Evolutionary conservation across 2,888 invertebrate species (phyloP).

Genomic region (Stenchaetothrips biformis): DNA sequence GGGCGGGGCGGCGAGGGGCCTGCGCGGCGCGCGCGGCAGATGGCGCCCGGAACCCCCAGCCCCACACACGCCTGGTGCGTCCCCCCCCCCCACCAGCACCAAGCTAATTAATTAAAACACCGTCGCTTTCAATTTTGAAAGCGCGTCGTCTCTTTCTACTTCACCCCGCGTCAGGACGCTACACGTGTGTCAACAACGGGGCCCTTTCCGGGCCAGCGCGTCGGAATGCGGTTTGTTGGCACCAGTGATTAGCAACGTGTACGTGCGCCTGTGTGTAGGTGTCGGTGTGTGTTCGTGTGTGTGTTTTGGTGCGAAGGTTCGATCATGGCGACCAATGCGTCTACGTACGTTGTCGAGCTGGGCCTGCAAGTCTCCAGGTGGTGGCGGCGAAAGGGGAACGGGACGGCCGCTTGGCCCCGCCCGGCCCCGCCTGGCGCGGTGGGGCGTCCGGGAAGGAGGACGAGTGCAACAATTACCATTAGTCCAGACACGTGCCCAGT

Average conservation of each 20-base stretch:
- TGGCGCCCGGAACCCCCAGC: not conserved
- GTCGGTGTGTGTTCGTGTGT: too few relatives aligned
- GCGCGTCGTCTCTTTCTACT: too few relatives aligned
- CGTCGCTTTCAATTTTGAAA: not conserved
- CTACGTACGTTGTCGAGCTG: too few relatives aligned
- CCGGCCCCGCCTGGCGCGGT: not conserved
- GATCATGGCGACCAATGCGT: too few relatives aligned
- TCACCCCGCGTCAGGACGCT: too few relatives aligned
- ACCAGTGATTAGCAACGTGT: too few relatives aligned
- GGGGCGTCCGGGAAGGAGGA: not conserved
- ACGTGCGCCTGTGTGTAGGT: too few relatives aligned
- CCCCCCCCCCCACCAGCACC: not conserved
- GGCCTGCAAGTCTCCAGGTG: not conserved
- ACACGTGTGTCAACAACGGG: too few relatives aligned
- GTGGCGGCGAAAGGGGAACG: not conserved
- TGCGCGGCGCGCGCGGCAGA: not conserved
- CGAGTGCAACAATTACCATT: conserved; percentile 16
- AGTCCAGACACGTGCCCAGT: not conserved
- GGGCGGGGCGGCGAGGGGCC: not conserved
- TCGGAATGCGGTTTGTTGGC: too few relatives aligned
- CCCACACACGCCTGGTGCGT: not conserved
- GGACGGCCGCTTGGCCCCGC: too few relatives aligned
- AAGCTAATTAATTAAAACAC: not conserved
- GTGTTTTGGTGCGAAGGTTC: too few relatives aligned
- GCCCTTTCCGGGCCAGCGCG: too few relatives aligned